Evolutionary conservation across 1,140 invertebrate species (phyloP).

Genomic region (Calliopsis andreniformis): DNA sequence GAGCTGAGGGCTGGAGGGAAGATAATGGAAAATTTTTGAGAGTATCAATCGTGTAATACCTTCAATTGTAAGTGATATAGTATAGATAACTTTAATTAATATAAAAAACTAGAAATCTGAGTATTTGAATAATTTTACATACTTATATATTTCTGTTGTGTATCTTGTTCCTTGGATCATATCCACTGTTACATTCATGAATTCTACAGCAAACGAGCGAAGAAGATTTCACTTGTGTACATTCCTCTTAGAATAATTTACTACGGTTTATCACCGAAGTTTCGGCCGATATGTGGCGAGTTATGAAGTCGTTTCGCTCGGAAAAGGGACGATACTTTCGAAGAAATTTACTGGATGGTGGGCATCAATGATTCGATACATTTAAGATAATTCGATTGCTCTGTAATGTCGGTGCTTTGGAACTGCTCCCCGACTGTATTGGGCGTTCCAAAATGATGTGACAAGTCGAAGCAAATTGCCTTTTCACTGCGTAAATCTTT

Average conservation of each 20-base stretch:
- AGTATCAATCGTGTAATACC: too few relatives aligned
- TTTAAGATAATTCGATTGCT: background rate
- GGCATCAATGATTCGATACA: background rate
- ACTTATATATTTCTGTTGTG: too few relatives aligned
- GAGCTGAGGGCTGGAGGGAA: too few relatives aligned
- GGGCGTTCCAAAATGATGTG: too few relatives aligned
- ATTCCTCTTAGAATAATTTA: background rate
- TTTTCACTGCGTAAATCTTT: too few relatives aligned
- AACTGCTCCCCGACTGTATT: background rate
- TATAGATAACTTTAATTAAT: too few relatives aligned
- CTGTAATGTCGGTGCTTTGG: background rate
- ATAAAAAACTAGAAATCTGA: too few relatives aligned
- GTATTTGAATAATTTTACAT: too few relatives aligned
- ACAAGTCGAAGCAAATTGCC: too few relatives aligned
- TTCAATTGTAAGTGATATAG: too few relatives aligned
- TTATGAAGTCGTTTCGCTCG: slow-evolving; percentile 3
- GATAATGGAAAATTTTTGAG: too few relatives aligned
- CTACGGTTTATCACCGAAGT: slow-evolving; percentile 17
- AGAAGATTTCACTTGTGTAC: background rate
- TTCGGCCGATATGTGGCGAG: background rate
- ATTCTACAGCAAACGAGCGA: background rate
- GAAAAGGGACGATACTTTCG: background rate
- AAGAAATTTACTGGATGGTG: background rate
- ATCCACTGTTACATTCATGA: background rate
- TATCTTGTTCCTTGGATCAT: background rate